phyloP scores from a whole-genome alignment of 2,113 vertebrate genomes.

The Mormyrus iriodes region DNA sequence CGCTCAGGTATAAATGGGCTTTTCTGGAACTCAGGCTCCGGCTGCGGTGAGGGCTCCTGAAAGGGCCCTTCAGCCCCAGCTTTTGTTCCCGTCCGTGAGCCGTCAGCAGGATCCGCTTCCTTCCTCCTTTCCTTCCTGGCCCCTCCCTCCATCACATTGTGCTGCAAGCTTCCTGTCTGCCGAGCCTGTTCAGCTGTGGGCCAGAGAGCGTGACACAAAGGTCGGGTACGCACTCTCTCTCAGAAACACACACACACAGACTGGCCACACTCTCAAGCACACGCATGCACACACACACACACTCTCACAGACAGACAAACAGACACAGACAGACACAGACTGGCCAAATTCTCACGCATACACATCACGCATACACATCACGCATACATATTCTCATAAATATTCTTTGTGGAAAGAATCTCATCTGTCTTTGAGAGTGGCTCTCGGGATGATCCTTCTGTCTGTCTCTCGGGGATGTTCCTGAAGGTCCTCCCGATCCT shows the following conservation, averaged over 20 bases:
- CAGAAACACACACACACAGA: constrained; percentile 4
- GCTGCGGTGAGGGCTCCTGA: constrained; percentile 14
- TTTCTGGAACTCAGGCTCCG: constrained; percentile 25
- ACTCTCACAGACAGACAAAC: background rate
- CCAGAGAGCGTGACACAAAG: constrained; percentile 24
- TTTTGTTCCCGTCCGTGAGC: constrained; percentile 59
- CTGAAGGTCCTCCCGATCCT: background rate
- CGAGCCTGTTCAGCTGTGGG: constrained; percentile 15
- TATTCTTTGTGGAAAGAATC: no score
- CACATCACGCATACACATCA: no score
- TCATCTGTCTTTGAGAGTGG: no score
- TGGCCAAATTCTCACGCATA: background rate
- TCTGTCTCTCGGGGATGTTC: background rate
- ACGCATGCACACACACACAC: background rate
- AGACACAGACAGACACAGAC: constrained; percentile 10
- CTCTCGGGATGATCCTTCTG: background rate
- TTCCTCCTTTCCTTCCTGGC: constrained; percentile 59
- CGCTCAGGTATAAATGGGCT: background rate
- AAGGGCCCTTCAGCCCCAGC: constrained; percentile 35
- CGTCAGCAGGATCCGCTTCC: constrained; percentile 65
- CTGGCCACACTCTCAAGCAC: background rate
- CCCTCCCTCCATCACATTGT: constrained; percentile 69
- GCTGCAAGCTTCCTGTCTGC: constrained; percentile 55
- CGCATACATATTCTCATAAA: no score
- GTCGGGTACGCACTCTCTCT: background rate